These are phyloP conservation scores for Meganola albula DNA, from an alignment of 2,888 invertebrate genomes.

Conservation along the genomic window DNA sequence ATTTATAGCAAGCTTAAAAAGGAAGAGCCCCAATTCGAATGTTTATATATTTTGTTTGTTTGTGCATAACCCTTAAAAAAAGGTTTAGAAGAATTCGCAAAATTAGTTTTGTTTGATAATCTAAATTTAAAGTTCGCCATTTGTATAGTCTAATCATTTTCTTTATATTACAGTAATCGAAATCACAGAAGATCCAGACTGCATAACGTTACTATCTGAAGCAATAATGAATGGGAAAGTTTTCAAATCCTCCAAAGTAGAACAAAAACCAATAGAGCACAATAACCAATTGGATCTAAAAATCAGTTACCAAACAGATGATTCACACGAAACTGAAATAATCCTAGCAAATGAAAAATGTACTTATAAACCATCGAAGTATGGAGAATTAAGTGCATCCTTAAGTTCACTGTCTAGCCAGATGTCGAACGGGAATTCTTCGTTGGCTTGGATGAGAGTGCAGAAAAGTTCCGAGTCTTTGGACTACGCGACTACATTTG, in stretches of 20 bases:
- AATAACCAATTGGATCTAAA: conserved; percentile 52
- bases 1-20: too few species aligned
- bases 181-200: conserved; percentile 74
- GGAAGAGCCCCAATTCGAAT: too few species aligned
- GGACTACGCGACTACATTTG: conserved; percentile 71
- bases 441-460: conserved; percentile 73
- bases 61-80: too few species aligned
- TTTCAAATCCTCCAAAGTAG: conserved; percentile 55
- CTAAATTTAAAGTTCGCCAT: too few species aligned
- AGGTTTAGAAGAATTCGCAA: too few species aligned
- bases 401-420: conserved; percentile 56
- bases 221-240: conserved; percentile 79
- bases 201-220: conserved; percentile 69
- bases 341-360: conserved; percentile 58
- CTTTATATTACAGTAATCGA: conserved; percentile 80
- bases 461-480: conserved; percentile 60
- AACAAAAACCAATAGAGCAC: conserved; percentile 35
- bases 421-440: conserved; percentile 55
- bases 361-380: conserved; percentile 60
- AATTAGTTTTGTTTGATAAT: too few species aligned
- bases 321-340: conserved; percentile 55
- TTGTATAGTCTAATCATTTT: too few species aligned
- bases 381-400: conserved; percentile 48
- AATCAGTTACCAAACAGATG: conserved; percentile 56
- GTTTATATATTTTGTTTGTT: too few species aligned